Evolutionary conservation across 2,113 vertebrate species (phyloP), one percentile per base, ranked within the genome.

Genomic region (Anolis carolinensis): DNA sequence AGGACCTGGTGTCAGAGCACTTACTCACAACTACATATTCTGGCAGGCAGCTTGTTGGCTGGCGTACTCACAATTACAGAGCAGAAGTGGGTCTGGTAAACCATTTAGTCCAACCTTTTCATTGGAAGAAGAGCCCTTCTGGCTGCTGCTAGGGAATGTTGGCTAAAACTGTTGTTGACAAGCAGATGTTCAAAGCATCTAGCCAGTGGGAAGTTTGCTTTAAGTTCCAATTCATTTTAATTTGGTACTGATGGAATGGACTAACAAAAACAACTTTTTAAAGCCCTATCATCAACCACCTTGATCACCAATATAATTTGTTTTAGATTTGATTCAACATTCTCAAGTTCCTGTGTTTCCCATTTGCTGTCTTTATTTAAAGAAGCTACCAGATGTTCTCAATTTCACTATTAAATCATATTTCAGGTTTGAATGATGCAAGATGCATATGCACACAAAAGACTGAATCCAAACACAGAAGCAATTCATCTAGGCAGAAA

Each of bases 341-440:
- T 88, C 44, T 27, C 81, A 70, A 84, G 13, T 85, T 52, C n/a
- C 87, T 82, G 32, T 18, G 76, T n/a, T 55, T 88, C 65, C 25
- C 50, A 59, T 20, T 34, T 85, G 73, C 5, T 32, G 67, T 1
- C 25, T 75, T 91, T 81, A 62, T 91, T 71, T 32, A 91, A 88
- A 87, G 80, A 89, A 90, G 21, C 62, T 83, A 90, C 44, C 59
- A 91, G 79, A 88, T 92, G 90, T 79, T 86, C 32, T 83, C 48
- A 88, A 91, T 82, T 81, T 92, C 88, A 83, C 75, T 6, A 88
- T 87, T 92, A 85, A 27, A 67, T 89, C 89, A 86, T 84, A 76
- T 21, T 87, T 89, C 44, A 86, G 63, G 7, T 20, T 9, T 48
- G 86, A n/a, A 74, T 63, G 36, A 83, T 50, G 75, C 50, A 87